phyloP scores from a whole-genome alignment of 2,113 vertebrate species.

The Vulpes ferrilata region DNA sequence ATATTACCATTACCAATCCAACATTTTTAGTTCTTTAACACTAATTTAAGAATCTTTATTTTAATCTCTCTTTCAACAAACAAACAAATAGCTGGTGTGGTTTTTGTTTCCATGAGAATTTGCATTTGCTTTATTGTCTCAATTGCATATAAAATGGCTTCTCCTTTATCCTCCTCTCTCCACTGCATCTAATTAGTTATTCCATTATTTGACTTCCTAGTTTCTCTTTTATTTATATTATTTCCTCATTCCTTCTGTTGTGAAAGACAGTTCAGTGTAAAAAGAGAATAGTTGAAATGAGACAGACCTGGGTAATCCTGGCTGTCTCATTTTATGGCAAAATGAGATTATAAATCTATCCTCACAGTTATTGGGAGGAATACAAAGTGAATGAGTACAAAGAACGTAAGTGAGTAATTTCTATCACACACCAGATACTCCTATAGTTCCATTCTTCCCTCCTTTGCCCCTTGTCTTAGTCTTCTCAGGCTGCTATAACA shows the following conservation, averaged over 20 bases:
- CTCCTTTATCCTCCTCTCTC: background rate
- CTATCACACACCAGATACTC: background rate
- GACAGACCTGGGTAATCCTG: background rate
- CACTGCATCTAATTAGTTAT: background rate
- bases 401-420: background rate
- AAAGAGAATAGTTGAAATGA: slow-evolving; percentile 34
- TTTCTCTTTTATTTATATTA: slow-evolving; percentile 45
- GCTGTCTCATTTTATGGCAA: slow-evolving; percentile 16
- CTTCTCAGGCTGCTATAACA: background rate
- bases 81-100: background rate
- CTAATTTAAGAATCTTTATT: background rate
- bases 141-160: background rate
- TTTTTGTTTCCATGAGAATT: background rate
- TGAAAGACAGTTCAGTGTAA: slow-evolving; percentile 25
- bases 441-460: slow-evolving; percentile 36
- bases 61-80: background rate
- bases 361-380: slow-evolving; percentile 26
- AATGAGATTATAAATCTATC: background rate
- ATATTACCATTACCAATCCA: background rate
- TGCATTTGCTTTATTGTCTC: background rate
- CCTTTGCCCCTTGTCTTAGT: background rate
- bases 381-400: slow-evolving; percentile 5
- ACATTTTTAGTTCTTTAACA: background rate
- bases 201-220: background rate
- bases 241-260: slow-evolving; percentile 5